Evolutionary conservation across 1,140 invertebrate genomes (phyloP).

Genomic region (Araneus ventricosus): DNA sequence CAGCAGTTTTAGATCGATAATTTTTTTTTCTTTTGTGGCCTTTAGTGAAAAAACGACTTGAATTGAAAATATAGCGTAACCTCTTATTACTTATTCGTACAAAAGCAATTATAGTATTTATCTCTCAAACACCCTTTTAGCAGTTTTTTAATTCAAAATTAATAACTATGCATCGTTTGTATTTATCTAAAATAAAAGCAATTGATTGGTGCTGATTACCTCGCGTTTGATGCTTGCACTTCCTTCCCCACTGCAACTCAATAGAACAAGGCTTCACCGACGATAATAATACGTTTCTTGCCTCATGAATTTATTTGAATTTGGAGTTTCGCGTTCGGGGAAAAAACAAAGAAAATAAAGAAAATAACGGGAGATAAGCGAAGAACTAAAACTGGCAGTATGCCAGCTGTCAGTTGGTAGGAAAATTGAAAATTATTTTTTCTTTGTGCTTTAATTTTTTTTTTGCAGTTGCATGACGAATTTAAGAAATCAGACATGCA

Average conservation of each 20-base stretch:
- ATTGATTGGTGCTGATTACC: conserved; percentile 24
- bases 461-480: not conserved
- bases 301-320: conserved; percentile 34
- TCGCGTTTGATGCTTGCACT: not conserved
- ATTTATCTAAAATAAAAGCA: conserved; percentile 8
- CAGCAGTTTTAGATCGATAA: too few relatives aligned
- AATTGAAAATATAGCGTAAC: not conserved
- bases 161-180: not conserved
- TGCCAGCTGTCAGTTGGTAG: conserved; percentile 24
- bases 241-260: not conserved
- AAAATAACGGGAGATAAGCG: not conserved
- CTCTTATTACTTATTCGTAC: not conserved
- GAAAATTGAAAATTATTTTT: not conserved
- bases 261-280: conserved; percentile 10
- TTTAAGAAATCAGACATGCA: not conserved
- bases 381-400: not conserved
- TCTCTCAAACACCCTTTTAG: conserved; percentile 5
- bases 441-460: not conserved
- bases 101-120: conserved; percentile 34
- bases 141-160: not conserved
- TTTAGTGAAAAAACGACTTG: not conserved
- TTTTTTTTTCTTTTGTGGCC: not conserved
- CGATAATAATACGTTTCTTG: not conserved
- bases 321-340: not conserved
- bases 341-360: not conserved